These are phyloP conservation scores for Dinomys branickii DNA, from an alignment of 2,113 vertebrate genomes.

Conservation along the genomic window DNA sequence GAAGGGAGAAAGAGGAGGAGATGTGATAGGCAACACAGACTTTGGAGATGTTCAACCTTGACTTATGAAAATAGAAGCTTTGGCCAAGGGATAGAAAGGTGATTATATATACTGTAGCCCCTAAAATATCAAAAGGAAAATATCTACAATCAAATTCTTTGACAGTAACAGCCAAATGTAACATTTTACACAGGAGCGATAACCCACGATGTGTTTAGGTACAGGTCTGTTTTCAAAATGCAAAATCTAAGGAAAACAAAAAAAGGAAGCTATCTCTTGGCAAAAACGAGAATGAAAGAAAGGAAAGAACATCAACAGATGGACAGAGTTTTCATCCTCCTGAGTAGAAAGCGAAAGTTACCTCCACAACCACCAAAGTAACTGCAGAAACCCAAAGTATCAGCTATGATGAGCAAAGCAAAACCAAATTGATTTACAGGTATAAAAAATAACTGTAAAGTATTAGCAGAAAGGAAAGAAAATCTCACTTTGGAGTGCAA, in stretches of 20 bases:
- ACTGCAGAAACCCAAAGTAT: background rate
- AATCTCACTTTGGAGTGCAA: background rate
- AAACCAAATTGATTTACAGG: background rate
- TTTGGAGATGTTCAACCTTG: background rate
- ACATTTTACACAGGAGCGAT: background rate
- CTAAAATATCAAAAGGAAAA: background rate
- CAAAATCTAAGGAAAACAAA: background rate
- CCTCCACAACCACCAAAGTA: too few species aligned
- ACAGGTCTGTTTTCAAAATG: background rate
- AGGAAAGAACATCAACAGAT: background rate
- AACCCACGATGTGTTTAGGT: background rate
- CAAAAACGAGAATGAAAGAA: background rate
- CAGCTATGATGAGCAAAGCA: background rate
- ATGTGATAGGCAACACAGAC: background rate
- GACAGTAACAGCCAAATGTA: background rate
- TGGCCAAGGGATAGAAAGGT: background rate
- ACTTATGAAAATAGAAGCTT: background rate
- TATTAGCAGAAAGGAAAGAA: background rate
- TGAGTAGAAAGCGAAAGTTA: accelerated
- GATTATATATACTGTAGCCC: background rate
- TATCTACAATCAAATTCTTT: background rate
- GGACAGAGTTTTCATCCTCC: background rate
- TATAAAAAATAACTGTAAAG: background rate
- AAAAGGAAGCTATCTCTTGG: background rate
- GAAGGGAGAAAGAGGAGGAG: background rate